A percentile compares a stretch with the other conserved stretches of the same genome.
These are phyloP conservation scores for Sebastes iracundus DNA, from an alignment of 2,797 vertebrate species.

Conservation along the genomic window DNA sequence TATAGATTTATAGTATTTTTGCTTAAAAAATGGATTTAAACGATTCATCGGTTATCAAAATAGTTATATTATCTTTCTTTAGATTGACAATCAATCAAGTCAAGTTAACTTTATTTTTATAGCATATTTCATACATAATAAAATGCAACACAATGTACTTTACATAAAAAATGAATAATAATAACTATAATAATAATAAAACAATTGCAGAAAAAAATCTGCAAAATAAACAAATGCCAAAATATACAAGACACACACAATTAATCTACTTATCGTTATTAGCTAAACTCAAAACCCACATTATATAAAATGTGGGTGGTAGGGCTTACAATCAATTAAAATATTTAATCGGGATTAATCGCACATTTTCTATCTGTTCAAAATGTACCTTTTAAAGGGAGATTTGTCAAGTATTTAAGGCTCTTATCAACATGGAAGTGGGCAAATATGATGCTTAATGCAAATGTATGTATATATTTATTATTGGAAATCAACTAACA, in stretches of 20 bases:
- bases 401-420: no score
- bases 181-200: neutral
- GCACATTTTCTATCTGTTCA: no score
- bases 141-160: neutral
- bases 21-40: neutral
- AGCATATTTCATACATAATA: neutral
- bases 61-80: neutral
- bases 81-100: neutral
- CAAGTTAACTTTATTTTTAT: neutral
- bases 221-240: no score
- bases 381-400: no score
- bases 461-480: no score
- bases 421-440: no score
- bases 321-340: fast-evolving
- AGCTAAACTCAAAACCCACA: neutral
- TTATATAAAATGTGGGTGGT: neutral
- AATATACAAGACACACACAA: neutral
- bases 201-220: neutral
- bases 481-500: no score
- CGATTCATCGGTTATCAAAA: neutral
- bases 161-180: neutral
- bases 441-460: no score
- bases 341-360: no score
- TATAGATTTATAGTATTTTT: neutral
- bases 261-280: neutral